These are phyloP conservation scores for Drosophila vallismaia DNA, from an alignment of 2,888 invertebrate species.

Conservation along the genomic window DNA sequence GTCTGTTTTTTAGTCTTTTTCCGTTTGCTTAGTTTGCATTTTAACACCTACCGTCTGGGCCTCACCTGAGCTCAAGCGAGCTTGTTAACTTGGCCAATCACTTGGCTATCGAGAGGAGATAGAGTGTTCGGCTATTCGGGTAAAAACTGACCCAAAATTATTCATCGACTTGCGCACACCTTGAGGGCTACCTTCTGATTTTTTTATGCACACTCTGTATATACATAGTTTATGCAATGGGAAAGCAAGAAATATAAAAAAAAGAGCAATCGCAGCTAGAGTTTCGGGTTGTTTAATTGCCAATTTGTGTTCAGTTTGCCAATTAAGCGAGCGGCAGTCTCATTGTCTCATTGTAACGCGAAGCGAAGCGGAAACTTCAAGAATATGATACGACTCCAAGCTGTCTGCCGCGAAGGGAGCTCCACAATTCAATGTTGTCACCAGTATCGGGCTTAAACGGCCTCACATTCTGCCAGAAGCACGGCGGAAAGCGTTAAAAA, in stretches of 20 bases:
- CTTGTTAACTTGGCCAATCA: conserved; percentile 7
- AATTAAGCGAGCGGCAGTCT: conserved; percentile 56
- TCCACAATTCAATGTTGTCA: conserved; percentile 16
- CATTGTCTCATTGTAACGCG: conserved; percentile 54
- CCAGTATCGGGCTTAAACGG: conserved; percentile 3
- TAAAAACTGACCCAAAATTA: conserved; percentile 10
- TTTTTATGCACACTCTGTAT: not conserved
- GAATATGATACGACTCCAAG: conserved; percentile 50
- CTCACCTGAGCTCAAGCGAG: not conserved
- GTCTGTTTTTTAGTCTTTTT: conserved; percentile 18
- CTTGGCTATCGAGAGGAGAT: not conserved
- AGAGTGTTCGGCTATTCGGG: conserved; percentile 30
- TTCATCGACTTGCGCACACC: conserved; percentile 38
- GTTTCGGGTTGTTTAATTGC: conserved; percentile 56
- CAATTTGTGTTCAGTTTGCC: conserved; percentile 50
- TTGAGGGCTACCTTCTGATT: conserved; percentile 17
- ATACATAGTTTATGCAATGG: conserved; percentile 38
- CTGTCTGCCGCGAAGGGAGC: conserved; percentile 53
- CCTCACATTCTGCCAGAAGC: conserved; percentile 8
- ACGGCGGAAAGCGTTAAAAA: not conserved
- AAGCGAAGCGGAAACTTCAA: conserved; percentile 65
- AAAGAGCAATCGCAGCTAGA: conserved; percentile 44
- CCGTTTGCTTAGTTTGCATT: conserved; percentile 68
- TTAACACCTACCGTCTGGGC: conserved; percentile 56
- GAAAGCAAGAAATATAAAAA: conserved; percentile 1